These are phyloP conservation scores for Protobothrops flavoviridis DNA, from an alignment of 2,113 vertebrate species.

Conservation along the genomic window DNA sequence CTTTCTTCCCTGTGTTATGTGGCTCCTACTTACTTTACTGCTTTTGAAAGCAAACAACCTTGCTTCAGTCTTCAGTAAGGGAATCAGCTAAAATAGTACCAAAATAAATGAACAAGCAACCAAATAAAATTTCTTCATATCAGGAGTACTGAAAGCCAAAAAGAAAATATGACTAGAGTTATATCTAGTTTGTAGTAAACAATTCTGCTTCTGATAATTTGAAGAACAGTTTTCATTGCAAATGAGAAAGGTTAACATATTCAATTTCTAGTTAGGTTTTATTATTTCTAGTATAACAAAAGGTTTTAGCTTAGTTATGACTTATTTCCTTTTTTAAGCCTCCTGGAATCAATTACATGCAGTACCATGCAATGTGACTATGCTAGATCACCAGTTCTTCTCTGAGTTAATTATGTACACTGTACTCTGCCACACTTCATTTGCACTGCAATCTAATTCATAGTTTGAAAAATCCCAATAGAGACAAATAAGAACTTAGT, in stretches of 20 bases:
- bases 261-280: conserved; percentile 21
- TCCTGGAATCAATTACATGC: neutral
- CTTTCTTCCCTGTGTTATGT: neutral
- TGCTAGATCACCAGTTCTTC: conserved; percentile 10
- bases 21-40: neutral
- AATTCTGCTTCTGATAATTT: neutral
- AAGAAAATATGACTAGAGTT: neutral
- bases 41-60: neutral
- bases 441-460: conserved; percentile 5
- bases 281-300: conserved; percentile 10
- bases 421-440: conserved; percentile 9
- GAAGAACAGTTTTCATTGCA: neutral
- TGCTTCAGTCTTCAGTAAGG: neutral
- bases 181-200: conserved; percentile 11
- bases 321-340: conserved; percentile 46
- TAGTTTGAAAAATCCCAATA: neutral
- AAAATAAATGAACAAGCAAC: neutral
- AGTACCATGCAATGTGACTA: neutral
- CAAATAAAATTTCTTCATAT: neutral
- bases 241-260: neutral
- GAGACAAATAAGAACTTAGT: neutral
- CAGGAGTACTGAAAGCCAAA: neutral
- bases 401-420: neutral
- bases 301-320: conserved; percentile 33
- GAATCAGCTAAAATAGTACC: neutral